Conservation (phyloP, 1,140 invertebrate genomes). For the Bilobella aurantiaca region DNA sequence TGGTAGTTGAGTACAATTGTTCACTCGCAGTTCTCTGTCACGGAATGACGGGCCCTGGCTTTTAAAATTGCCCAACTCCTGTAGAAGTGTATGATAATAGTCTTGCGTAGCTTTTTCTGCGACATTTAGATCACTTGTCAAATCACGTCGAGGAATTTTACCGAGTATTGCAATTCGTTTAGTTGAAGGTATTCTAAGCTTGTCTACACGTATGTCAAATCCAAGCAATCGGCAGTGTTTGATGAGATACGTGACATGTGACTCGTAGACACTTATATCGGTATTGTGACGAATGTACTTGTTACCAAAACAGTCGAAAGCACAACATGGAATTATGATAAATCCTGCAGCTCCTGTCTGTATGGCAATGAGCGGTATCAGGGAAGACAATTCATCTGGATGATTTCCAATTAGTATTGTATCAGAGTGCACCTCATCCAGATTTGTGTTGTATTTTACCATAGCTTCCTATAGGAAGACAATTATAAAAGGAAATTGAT, state of each 20-base stretch:
- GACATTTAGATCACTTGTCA: background rate
- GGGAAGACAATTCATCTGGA: slow-evolving; percentile 94
- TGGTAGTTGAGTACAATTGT: no score
- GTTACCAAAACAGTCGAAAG: slow-evolving; percentile 71
- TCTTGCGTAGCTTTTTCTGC: background rate
- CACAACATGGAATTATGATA: slow-evolving; percentile 90
- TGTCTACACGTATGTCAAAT: slow-evolving; percentile 65
- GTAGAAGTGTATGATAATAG: background rate
- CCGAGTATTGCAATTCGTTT: slow-evolving; percentile 62
- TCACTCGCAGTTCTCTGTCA: no score
- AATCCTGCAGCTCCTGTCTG: slow-evolving; percentile 57
- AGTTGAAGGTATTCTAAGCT: slow-evolving; percentile 88
- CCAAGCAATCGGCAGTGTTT: slow-evolving; percentile 60
- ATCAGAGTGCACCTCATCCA: background rate
- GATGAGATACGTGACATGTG: slow-evolving; percentile 73
- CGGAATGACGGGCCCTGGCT: no score
- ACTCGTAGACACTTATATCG: background rate
- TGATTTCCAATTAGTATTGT: slow-evolving; percentile 85
- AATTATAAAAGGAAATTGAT: background rate
- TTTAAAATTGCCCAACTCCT: no score
- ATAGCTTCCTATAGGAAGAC: slow-evolving; percentile 1
- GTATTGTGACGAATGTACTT: background rate
- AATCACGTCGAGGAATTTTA: background rate
- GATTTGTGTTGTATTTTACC: background rate
- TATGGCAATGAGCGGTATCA: slow-evolving; percentile 87